Percentiles rank a stretch among this genome's conserved stretches.
phyloP scores from a whole-genome alignment of 2,113 vertebrate genomes.

The Thunnus maccoyii region DNA sequence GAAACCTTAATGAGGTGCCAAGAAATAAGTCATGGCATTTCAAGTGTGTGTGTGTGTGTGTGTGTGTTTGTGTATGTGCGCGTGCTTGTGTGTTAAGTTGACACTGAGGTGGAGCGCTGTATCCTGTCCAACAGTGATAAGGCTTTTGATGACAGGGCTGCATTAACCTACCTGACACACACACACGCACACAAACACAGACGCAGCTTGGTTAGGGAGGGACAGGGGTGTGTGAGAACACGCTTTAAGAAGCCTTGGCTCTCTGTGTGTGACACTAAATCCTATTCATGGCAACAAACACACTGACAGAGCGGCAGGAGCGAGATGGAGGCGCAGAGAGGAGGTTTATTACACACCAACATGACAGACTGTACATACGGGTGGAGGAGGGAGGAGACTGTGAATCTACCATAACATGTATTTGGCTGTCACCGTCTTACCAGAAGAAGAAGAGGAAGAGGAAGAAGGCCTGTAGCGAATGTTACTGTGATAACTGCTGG shows the following conservation, averaged over 20 bases:
- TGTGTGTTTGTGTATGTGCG: conserved; percentile 18
- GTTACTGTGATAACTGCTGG: neutral
- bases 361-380: conserved; percentile 62
- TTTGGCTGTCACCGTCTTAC: conserved; percentile 43
- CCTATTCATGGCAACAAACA: conserved; percentile 82
- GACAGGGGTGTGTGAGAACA: conserved; percentile 78
- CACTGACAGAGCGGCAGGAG: conserved; percentile 57
- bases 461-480: conserved; percentile 1
- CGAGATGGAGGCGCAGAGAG: conserved; percentile 51
- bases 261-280: conserved; percentile 81
- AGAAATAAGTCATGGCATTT: conserved; percentile 64
- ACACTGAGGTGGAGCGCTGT: conserved; percentile 79
- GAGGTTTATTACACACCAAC: conserved; percentile 67
- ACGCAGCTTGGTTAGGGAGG: conserved; percentile 63
- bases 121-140: conserved; percentile 84
- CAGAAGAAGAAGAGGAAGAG: conserved; percentile 6
- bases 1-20: conserved; percentile 78
- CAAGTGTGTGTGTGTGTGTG: conserved; percentile 28
- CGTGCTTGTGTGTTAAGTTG: conserved; percentile 66
- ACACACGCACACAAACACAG: conserved; percentile 58
- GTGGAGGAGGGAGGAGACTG: conserved; percentile 47
- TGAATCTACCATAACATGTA: conserved; percentile 44
- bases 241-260: conserved; percentile 73
- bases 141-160: conserved; percentile 77
- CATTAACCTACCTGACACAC: conserved; percentile 83